phyloP scores from a whole-genome alignment of 2,888 invertebrate genomes.

The Diplolepis rosae region DNA sequence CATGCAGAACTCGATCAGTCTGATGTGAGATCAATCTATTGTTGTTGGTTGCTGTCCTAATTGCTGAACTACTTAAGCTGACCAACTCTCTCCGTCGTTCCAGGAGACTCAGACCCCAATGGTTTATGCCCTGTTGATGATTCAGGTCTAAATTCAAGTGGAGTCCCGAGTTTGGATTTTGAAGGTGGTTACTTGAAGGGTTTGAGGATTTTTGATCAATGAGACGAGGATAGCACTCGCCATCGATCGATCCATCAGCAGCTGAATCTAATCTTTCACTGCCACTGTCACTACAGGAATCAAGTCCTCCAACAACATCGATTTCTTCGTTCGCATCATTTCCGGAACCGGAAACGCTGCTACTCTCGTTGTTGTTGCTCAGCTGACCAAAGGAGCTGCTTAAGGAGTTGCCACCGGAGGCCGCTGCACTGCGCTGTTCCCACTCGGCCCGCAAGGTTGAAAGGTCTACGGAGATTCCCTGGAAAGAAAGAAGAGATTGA shows the following conservation, averaged over 20 bases:
- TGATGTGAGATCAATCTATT: conserved; percentile 32
- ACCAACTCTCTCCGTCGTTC: conserved; percentile 75
- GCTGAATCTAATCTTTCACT: conserved; percentile 74
- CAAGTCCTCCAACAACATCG: conserved; percentile 88
- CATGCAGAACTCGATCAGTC: conserved; percentile 46
- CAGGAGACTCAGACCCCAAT: conserved; percentile 70
- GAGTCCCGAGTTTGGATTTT: conserved; percentile 57
- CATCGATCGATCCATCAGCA: conserved; percentile 78
- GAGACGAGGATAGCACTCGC: conserved; percentile 75
- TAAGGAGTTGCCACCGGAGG: conserved; percentile 78
- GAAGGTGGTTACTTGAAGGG: conserved; percentile 45
- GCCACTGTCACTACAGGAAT: conserved; percentile 82
- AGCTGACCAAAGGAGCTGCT: conserved; percentile 60
- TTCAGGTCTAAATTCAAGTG: conserved; percentile 62
- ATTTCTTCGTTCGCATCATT: conserved; percentile 77
- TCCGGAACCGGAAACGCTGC: conserved; percentile 71
- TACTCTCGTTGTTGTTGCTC: conserved; percentile 68
- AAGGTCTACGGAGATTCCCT: conserved; percentile 90
- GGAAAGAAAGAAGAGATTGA: conserved; percentile 42
- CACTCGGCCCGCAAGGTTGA: conserved; percentile 90
- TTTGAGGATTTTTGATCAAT: conserved; percentile 65
- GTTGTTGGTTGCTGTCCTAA: conserved; percentile 54
- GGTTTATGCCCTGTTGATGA: conserved; percentile 69
- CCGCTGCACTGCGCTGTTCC: conserved; percentile 78
- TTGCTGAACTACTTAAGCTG: conserved; percentile 52